phyloP scores from a whole-genome alignment of 2,888 invertebrate species.

The Spialia ferax region DNA sequence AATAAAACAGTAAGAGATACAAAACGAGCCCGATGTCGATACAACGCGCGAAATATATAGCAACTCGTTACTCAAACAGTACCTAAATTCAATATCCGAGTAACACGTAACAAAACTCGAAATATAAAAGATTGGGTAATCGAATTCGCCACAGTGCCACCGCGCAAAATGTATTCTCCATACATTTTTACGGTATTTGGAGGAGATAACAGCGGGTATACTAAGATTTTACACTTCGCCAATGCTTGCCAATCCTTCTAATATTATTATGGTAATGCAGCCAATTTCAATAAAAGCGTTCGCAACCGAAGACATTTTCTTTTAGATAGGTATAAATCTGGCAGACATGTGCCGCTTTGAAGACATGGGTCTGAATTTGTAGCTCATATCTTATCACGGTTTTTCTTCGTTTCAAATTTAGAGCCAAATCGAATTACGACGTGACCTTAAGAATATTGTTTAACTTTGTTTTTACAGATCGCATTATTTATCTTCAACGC shows the following conservation, averaged over 20 bases:
- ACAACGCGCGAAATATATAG: slow-evolving; percentile 29
- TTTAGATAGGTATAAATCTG: slow-evolving; percentile 73
- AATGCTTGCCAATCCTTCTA: slow-evolving; percentile 83
- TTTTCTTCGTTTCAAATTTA: slow-evolving; percentile 60
- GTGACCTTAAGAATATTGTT: slow-evolving; percentile 1
- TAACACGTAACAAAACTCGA: slow-evolving; percentile 59
- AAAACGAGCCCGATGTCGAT: slow-evolving; percentile 10
- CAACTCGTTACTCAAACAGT: slow-evolving; percentile 32
- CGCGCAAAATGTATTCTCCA: slow-evolving; percentile 68
- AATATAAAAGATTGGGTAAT: slow-evolving; percentile 75
- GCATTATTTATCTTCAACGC: neutral
- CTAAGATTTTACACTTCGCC: slow-evolving; percentile 79
- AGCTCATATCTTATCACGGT: slow-evolving; percentile 70
- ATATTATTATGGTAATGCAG: slow-evolving; percentile 84
- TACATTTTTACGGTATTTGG: slow-evolving; percentile 55
- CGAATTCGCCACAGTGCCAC: slow-evolving; percentile 73
- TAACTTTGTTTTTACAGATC: neutral
- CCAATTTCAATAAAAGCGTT: slow-evolving; percentile 85
- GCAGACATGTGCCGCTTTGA: slow-evolving; percentile 69
- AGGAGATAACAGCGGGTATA: slow-evolving; percentile 69
- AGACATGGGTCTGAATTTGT: slow-evolving; percentile 76
- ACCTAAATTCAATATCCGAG: slow-evolving; percentile 47
- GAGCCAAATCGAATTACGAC: slow-evolving; percentile 44
- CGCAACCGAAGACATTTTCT: slow-evolving; percentile 72
- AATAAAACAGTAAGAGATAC: slow-evolving; percentile 30